phyloP scores from a whole-genome alignment of 1,140 invertebrate genomes.

The Drosophila melanogaster region DNA sequence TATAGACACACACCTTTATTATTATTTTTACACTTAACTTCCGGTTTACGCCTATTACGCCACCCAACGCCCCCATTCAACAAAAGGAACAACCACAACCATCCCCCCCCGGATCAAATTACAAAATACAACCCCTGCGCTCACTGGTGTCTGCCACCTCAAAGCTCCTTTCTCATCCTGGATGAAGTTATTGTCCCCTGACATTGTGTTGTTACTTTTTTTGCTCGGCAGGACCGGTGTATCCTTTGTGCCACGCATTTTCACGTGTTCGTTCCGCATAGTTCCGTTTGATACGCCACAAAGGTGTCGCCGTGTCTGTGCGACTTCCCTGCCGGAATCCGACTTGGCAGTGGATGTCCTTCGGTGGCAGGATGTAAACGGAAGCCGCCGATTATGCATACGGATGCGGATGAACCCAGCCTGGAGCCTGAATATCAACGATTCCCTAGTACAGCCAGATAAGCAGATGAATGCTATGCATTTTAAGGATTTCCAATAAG shows the following conservation, averaged over 20 bases:
- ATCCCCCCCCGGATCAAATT: slow-evolving; percentile 67
- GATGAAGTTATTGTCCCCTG: slow-evolving; percentile 79
- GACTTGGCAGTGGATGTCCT: slow-evolving; percentile 23
- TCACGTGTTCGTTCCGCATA: slow-evolving; percentile 82
- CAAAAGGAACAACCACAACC: slow-evolving; percentile 6
- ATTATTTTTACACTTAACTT: slow-evolving; percentile 83
- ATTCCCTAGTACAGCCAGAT: background rate
- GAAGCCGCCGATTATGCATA: slow-evolving; percentile 42
- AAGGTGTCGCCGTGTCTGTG: slow-evolving; percentile 67
- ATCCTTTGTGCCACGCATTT: slow-evolving; percentile 62
- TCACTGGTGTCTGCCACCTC: slow-evolving; percentile 11
- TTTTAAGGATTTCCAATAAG: too few species aligned
- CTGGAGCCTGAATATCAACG: background rate
- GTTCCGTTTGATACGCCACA: slow-evolving; percentile 80
- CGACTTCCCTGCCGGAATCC: slow-evolving; percentile 15
- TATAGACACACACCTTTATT: slow-evolving; percentile 65
- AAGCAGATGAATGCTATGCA: background rate
- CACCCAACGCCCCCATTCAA: slow-evolving; percentile 7
- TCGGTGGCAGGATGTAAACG: slow-evolving; percentile 28
- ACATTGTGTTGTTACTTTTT: slow-evolving; percentile 66
- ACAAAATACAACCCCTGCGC: slow-evolving; percentile 60
- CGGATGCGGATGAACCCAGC: slow-evolving; percentile 2
- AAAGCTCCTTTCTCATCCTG: slow-evolving; percentile 39
- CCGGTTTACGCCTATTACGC: slow-evolving; percentile 81
- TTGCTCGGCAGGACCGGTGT: slow-evolving; percentile 10